Percentiles rank a stretch among this genome's conserved stretches.
These are phyloP conservation scores for Drosophila burlai DNA, from an alignment of 1,140 invertebrate species.

Conservation along the genomic window DNA sequence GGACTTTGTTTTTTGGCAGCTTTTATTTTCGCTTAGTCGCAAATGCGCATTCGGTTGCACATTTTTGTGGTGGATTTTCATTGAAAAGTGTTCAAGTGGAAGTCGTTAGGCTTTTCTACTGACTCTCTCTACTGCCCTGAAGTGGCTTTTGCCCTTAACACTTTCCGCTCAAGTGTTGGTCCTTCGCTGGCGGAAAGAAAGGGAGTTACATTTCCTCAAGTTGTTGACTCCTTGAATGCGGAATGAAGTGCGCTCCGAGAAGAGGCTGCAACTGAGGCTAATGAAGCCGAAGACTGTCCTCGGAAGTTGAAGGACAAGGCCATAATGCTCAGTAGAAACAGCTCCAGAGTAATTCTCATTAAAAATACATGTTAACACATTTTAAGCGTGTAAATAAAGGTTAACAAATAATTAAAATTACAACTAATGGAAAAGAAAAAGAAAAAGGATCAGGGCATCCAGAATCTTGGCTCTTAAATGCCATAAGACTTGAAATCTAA, in stretches of 20 bases:
- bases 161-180: conserved; percentile 48
- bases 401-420: not conserved
- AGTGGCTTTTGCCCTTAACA: conserved; percentile 55
- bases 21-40: conserved; percentile 53
- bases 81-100: conserved; percentile 81
- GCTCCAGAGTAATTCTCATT: not conserved
- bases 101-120: conserved; percentile 75
- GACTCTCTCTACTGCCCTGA: conserved; percentile 15
- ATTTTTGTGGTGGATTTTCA: conserved; percentile 72
- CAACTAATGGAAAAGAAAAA: too few species aligned
- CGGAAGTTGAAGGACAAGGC: conserved; percentile 9
- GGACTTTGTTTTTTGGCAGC: conserved; percentile 40
- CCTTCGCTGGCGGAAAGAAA: conserved; percentile 23
- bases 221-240: conserved; percentile 33
- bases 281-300: conserved; percentile 17
- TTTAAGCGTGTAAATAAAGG: not conserved
- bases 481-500: not conserved
- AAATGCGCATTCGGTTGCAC: conserved; percentile 81
- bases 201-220: conserved; percentile 53
- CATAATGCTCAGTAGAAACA: not conserved
- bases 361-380: not conserved
- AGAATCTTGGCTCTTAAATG: not conserved
- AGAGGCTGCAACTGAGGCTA: not conserved
- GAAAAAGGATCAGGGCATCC: not conserved
- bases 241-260: conserved; percentile 5